phyloP scores from a whole-genome alignment of 30 jellyfish, hydroid and myxozoan genomes.

The Hydractinia symbiolongicarpus region DNA sequence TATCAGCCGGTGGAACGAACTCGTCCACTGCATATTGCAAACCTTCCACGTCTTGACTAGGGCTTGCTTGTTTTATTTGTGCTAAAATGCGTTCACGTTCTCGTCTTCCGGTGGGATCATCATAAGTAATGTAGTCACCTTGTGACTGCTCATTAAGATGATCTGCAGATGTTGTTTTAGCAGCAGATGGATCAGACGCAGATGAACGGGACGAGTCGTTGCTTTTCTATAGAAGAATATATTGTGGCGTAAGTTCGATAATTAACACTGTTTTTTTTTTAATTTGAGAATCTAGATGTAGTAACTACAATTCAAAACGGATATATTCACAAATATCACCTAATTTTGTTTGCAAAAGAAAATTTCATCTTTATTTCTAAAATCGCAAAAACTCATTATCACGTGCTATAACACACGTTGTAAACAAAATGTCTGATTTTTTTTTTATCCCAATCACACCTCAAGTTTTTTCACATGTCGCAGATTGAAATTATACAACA shows the following conservation, averaged over 20 bases:
- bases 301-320: too few relatives aligned
- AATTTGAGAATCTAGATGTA: too few relatives aligned
- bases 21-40: background rate
- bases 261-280: too few relatives aligned
- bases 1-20: background rate
- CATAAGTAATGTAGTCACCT: slow-evolving; percentile 89
- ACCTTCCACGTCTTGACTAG: slow-evolving; percentile 72
- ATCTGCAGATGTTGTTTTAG: background rate
- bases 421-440: too few relatives aligned
- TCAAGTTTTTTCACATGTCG: too few relatives aligned
- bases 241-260: background rate
- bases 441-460: too few relatives aligned
- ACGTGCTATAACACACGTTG: too few relatives aligned
- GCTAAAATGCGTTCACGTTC: slow-evolving; percentile 91
- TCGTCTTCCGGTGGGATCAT: slow-evolving; percentile 90
- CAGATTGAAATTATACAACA: too few relatives aligned
- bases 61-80: slow-evolving; percentile 83
- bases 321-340: too few relatives aligned
- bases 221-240: slow-evolving; percentile 39
- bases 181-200: slow-evolving; percentile 33
- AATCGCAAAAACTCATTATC: too few relatives aligned
- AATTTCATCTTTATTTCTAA: too few relatives aligned
- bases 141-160: slow-evolving; percentile 75
- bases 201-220: slow-evolving; percentile 41
- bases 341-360: too few relatives aligned